A percentile compares a stretch with the other conserved stretches of the same genome.
These are phyloP conservation scores for Cephus pulcher DNA, from an alignment of 2,888 invertebrate genomes.

Conservation along the genomic window DNA sequence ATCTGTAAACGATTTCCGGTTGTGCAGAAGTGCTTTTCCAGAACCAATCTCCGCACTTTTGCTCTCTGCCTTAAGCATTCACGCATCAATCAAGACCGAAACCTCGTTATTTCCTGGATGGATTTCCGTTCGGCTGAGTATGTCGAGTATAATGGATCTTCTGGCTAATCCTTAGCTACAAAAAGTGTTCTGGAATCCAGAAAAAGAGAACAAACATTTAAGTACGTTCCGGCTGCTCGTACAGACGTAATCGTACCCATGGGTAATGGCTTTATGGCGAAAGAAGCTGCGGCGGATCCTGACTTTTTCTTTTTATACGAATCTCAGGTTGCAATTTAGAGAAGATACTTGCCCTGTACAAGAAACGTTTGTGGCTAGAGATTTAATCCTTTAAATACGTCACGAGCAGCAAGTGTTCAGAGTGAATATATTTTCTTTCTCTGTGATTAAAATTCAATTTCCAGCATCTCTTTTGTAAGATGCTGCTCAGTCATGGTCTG, in stretches of 20 bases:
- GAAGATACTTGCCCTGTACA: background rate
- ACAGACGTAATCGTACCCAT: background rate
- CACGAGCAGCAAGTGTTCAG: background rate
- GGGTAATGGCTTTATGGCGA: background rate
- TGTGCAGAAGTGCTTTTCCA: background rate
- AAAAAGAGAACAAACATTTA: background rate
- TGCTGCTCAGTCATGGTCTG: background rate
- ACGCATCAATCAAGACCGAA: background rate
- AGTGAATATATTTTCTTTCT: background rate
- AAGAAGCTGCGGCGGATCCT: background rate
- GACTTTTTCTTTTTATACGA: background rate
- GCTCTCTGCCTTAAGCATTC: background rate
- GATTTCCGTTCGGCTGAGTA: background rate
- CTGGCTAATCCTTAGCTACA: background rate
- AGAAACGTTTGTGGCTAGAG: background rate
- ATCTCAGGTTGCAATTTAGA: background rate
- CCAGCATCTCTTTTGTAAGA: background rate
- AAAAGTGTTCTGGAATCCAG: background rate
- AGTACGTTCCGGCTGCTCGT: background rate
- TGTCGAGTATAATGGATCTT: background rate
- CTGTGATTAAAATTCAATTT: background rate
- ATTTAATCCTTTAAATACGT: background rate
- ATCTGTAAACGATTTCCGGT: background rate
- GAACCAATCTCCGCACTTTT: background rate
- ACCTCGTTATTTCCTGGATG: background rate